Base-by-base conservation (phyloP, 2,113 vertebrate species). In the Dipodomys merriami region DNA sequence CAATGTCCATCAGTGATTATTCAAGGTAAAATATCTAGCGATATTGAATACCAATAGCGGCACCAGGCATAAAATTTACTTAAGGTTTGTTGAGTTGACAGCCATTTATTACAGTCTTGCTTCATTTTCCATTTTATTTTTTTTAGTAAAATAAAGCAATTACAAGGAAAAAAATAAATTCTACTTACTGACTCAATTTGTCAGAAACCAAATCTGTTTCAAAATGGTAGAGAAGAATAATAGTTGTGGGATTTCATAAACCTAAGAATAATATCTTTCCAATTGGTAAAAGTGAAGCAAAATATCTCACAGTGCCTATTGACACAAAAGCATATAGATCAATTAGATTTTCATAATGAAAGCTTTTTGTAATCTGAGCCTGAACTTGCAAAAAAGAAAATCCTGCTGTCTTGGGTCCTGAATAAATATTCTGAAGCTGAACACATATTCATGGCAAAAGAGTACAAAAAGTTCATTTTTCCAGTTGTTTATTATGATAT, bases 1-100 rank as follows among this genome's bases (percentile, higher is more conserved):
- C 98, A 98, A 98, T 98, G 98, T 97, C 97, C 97, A 98, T 98
- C 98, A 98, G 98, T 98, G 97, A 98, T 98, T 98, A 98, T 98
- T 98, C 98, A 98, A 98, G 98, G 96, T 97, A 98, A 98, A 98
- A 98, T 98, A 98, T 98, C 98, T 97, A 96, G 97, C 80, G 95
- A 97, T 98, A 98, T 97, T 97, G 98, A 98, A 98, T 97, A 97
- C 95, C 98, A 97, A 95, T 97, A 97, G 97, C 93, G 96, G 91
- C 62, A 86, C 91, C 83, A 92, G 96, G 91, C 96, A 98, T 97
- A 98, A 98, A 97, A 98, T 96, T 98, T 98, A 98, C 97, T 98
- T 98, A 98, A 97, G 96, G 88, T 96, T 96, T 97, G 96, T 97
- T 91, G 95, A 95, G 96, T 97, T 98, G 97, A 97, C 97, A 97